A percentile compares a stretch with the other conserved stretches of the same genome.
phyloP scores from a whole-genome alignment of 53 echinoderm and acorn worm genomes.

The Apostichopus leukothele region DNA sequence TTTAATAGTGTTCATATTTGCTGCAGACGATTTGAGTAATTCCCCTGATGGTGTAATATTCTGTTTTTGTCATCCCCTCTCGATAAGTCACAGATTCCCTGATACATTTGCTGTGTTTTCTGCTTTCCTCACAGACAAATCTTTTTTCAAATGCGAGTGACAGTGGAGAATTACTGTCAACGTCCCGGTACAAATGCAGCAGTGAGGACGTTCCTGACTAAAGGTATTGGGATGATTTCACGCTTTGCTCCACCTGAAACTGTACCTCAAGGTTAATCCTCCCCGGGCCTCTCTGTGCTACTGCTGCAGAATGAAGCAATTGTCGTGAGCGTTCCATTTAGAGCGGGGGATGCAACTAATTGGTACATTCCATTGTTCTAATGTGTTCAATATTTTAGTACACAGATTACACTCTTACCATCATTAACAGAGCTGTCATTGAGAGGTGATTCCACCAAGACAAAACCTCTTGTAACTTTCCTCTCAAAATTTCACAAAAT shows the following conservation, averaged over 20 bases:
- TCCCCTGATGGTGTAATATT: too few species aligned
- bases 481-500: too few species aligned
- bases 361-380: background rate
- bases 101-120: too few species aligned
- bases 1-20: too few species aligned
- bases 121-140: constrained; percentile 68
- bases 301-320: background rate
- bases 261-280: background rate
- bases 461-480: too few species aligned
- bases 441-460: too few species aligned
- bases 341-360: background rate
- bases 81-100: too few species aligned
- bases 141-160: constrained; percentile 80
- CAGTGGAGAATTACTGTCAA: constrained; percentile 78
- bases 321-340: background rate
- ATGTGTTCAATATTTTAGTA: background rate
- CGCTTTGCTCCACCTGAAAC: constrained; percentile 73
- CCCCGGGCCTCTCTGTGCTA: background rate
- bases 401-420: background rate
- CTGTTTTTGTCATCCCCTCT: too few species aligned
- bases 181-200: constrained; percentile 69
- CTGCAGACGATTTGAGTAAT: too few species aligned
- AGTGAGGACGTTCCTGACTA: constrained; percentile 73
- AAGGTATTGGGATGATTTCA: constrained; percentile 70
- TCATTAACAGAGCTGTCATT: too few species aligned